phyloP scores from a whole-genome alignment of 1,140 invertebrate species.

The Lerema accius region DNA sequence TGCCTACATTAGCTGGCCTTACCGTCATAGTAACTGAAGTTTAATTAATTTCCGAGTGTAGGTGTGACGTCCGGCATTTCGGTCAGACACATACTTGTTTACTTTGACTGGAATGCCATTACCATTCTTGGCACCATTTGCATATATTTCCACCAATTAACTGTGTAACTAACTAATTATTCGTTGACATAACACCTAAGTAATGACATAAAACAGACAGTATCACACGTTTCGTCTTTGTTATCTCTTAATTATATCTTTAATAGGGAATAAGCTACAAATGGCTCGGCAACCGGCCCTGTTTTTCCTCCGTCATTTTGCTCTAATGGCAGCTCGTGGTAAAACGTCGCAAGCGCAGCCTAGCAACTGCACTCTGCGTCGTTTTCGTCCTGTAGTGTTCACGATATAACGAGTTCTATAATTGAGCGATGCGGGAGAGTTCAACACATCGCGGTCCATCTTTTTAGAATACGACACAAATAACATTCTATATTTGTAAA shows the following conservation, averaged over 20 bases:
- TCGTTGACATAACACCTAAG: neutral
- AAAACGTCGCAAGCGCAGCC: slow-evolving; percentile 52
- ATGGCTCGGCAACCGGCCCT: slow-evolving; percentile 49
- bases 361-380: slow-evolving; percentile 41
- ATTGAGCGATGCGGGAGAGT: slow-evolving; percentile 82
- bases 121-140: slow-evolving; percentile 18
- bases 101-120: slow-evolving; percentile 33
- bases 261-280: slow-evolving; percentile 50
- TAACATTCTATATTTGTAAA: slow-evolving; percentile 82
- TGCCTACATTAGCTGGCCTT: no score
- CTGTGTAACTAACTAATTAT: neutral
- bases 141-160: slow-evolving; percentile 20
- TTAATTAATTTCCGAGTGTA: slow-evolving; percentile 31
- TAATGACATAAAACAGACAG: slow-evolving; percentile 14
- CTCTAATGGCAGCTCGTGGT: slow-evolving; percentile 42
- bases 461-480: slow-evolving; percentile 83
- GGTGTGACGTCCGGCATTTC: slow-evolving; percentile 41
- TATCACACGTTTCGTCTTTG: neutral
- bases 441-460: slow-evolving; percentile 80
- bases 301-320: slow-evolving; percentile 41
- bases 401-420: slow-evolving; percentile 77
- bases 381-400: slow-evolving; percentile 52
- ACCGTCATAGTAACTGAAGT: slow-evolving; percentile 7
- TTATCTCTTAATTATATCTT: slow-evolving; percentile 29
- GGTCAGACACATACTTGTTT: slow-evolving; percentile 15